A percentile compares a stretch with the other conserved stretches of the same genome.
Evolutionary conservation across 2,888 invertebrate genomes (phyloP).

Genomic region (Ceriagrion tenellum): DNA sequence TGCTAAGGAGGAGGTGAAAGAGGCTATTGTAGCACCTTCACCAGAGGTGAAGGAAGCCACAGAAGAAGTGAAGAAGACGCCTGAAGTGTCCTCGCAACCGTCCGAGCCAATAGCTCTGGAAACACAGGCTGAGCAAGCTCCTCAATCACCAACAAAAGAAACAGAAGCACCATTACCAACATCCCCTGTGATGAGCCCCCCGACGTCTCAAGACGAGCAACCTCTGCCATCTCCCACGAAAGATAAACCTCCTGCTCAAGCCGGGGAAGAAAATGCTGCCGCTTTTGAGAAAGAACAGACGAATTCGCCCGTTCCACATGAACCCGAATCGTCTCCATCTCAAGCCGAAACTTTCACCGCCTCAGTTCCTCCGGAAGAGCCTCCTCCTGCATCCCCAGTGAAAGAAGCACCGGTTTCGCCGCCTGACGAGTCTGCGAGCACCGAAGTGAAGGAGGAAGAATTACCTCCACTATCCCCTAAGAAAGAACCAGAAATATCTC

Average conservation of each 20-base stretch:
- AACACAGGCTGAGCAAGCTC: neutral
- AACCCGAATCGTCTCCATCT: neutral
- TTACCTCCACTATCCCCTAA: neutral
- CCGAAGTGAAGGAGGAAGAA: neutral
- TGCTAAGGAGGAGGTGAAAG: neutral
- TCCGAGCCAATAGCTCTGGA: neutral
- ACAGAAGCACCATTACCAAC: neutral
- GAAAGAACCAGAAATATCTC: neutral
- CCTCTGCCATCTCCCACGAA: neutral
- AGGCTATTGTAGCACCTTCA: neutral
- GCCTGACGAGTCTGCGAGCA: neutral
- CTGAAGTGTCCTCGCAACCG: neutral
- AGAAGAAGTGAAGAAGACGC: neutral
- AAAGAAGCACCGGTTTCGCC: neutral
- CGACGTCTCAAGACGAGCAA: neutral
- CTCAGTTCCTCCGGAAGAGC: neutral
- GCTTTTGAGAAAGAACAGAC: neutral
- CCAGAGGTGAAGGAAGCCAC: neutral
- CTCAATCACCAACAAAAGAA: neutral
- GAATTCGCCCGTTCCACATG: neutral
- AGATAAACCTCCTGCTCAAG: neutral
- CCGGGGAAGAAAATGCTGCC: neutral
- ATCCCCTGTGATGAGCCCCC: neutral
- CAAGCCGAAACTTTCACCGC: too few relatives aligned
- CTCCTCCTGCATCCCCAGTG: neutral